Evolutionary conservation across 1,140 invertebrate species (phyloP), one percentile per base, ranked within the genome.

Genomic region (Diabrotica undecimpunctata): DNA sequence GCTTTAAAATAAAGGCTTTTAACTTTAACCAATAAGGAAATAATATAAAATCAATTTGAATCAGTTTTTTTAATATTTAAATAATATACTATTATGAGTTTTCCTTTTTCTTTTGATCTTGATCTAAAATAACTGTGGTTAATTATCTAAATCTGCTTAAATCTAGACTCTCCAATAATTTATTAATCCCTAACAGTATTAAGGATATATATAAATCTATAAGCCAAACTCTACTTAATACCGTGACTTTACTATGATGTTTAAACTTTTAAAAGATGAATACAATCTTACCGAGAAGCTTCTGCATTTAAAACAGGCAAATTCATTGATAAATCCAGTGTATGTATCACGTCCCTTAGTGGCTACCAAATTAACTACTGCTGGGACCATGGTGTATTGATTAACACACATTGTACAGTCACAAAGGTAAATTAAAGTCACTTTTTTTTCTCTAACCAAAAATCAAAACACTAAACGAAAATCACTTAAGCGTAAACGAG

Each of bases 331-430:
- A 56, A 79, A 73, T 66, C 73, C 75, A n/a, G 73, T 66, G 64
- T 78, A 77, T 51, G 72, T 75, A 64, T 77, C 75, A 57, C 77
- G 74, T 62, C 77, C 77, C 65, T 78, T 78, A 39, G 66, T 72
- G 4, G 76, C 70, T 9, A 79, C 76, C n/a, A 76, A 71, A 68
- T 77, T 78, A 56, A 78, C 73, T 66, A 77, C 74, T 53, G 74
- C 74, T 35, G 77, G 77, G 6, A 79, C 75, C 76, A 79, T 78
- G 54, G 70, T 70, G 41, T 72, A 59, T 66, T 75, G 73, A 67
- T 74, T 76, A 50, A 77, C 75, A 60, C 77, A 79, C 77, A 79
- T 79, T 60, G 46, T 70, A 46, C 7, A 37, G 25, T 12, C 55
- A 57, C 55, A 6, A 60, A 46, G 7, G 13, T 60, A 51, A 60